A percentile compares a stretch with the other conserved stretches of the same genome.
phyloP scores from a whole-genome alignment of 1,140 invertebrate genomes.

The Solen grandis region DNA sequence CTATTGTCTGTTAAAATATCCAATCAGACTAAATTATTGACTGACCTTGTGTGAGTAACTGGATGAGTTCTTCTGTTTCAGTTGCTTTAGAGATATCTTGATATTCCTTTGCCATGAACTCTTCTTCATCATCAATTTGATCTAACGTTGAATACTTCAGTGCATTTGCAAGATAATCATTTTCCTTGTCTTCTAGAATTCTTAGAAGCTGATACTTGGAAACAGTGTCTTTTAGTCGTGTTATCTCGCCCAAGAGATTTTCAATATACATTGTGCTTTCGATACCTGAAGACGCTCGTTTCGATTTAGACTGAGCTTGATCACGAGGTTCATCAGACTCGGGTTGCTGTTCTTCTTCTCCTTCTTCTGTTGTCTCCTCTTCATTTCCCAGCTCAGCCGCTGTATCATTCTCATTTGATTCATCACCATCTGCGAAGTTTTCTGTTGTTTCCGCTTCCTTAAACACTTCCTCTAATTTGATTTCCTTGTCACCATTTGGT shows the following conservation, averaged over 20 bases:
- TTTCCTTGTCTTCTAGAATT: constrained; percentile 30
- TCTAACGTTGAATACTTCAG: constrained; percentile 40
- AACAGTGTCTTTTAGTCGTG: constrained; percentile 32
- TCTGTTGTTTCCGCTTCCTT: background rate
- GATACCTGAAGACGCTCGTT: constrained; percentile 23
- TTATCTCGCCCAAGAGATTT: constrained; percentile 22
- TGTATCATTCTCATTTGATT: background rate
- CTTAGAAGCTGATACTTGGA: constrained; percentile 17
- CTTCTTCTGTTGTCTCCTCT: background rate
- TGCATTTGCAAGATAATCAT: constrained; percentile 45
- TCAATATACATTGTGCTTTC: background rate
- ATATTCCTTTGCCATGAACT: constrained; percentile 33
- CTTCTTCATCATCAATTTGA: constrained; percentile 18
- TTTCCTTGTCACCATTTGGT: background rate
- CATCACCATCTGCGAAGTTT: background rate
- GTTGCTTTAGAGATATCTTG: constrained; percentile 44
- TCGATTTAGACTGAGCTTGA: constrained; percentile 27
- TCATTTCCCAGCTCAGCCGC: background rate
- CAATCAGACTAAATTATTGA: too few relatives aligned
- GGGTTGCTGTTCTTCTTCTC: background rate
- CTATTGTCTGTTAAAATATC: too few relatives aligned
- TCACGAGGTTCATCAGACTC: background rate
- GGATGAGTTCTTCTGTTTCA: constrained; percentile 41
- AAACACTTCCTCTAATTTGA: background rate
- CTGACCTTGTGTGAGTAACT: constrained; percentile 28